Conservation (phyloP, 2,113 vertebrate species). For the Cyprinodon tularosa region DNA sequence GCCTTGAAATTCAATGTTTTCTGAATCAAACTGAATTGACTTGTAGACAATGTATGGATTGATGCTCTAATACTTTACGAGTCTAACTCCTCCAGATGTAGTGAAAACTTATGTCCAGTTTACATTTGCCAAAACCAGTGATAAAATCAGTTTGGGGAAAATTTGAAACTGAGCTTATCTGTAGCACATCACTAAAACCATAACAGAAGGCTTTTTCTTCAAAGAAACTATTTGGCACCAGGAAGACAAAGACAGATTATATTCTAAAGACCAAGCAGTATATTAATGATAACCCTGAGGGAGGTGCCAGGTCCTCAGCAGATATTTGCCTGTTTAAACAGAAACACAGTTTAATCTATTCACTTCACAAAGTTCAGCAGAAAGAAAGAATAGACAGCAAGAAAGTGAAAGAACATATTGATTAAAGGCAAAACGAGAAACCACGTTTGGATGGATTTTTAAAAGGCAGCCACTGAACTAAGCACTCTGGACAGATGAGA, state of each 20-base stretch:
- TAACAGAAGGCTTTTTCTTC: too few species aligned
- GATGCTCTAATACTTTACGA: too few species aligned
- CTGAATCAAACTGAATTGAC: too few species aligned
- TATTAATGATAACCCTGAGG: not conserved
- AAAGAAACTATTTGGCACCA: not conserved
- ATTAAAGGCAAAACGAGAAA: not conserved
- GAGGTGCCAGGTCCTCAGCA: not conserved
- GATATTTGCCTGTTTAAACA: not conserved
- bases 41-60: too few species aligned
- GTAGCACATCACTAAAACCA: too few species aligned
- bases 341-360: not conserved
- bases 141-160: too few species aligned
- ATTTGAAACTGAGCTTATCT: too few species aligned
- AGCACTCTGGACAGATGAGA: not conserved
- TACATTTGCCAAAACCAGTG: too few species aligned
- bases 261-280: not conserved
- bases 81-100: too few species aligned
- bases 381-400: not conserved
- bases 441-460: not conserved
- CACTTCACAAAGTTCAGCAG: not conserved
- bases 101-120: too few species aligned
- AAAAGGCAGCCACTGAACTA: not conserved
- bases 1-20: too few species aligned
- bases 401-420: not conserved
- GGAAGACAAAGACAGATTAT: not conserved